Percentiles rank a stretch among this genome's conserved stretches.
Conservation (phyloP, 1,140 invertebrate species). For the Venustaconcha ellipsiformis region DNA sequence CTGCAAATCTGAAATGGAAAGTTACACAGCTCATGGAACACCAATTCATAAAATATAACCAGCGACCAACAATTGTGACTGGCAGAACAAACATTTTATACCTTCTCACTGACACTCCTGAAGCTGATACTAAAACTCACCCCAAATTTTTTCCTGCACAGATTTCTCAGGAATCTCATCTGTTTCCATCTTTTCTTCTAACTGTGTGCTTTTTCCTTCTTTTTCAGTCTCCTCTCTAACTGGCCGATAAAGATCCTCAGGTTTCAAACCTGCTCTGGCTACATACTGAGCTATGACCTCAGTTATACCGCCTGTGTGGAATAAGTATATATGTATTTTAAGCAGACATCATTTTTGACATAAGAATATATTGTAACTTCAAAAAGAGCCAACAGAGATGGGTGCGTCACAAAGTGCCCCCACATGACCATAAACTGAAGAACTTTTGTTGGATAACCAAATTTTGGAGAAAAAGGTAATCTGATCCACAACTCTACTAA, state of each 20-base stretch:
- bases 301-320: constrained; percentile 52
- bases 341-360: too few relatives aligned
- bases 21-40: too few relatives aligned
- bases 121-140: constrained; percentile 1
- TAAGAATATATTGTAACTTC: too few relatives aligned
- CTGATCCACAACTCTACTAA: too few relatives aligned
- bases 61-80: constrained; percentile 23
- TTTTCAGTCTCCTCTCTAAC: constrained; percentile 30
- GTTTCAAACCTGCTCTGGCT: constrained; percentile 47
- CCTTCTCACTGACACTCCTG: not conserved
- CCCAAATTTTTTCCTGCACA: constrained; percentile 26
- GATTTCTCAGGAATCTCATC: constrained; percentile 18
- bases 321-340: too few relatives aligned
- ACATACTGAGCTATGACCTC: constrained; percentile 61
- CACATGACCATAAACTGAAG: too few relatives aligned
- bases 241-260: constrained; percentile 47
- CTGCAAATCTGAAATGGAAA: too few relatives aligned
- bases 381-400: too few relatives aligned
- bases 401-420: too few relatives aligned
- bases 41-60: too few relatives aligned
- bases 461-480: too few relatives aligned
- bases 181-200: constrained; percentile 9
- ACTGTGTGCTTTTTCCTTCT: constrained; percentile 21
- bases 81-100: constrained; percentile 7
- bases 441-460: too few relatives aligned